These are phyloP conservation scores for Rhabdophis nuchalis DNA, from an alignment of 2,797 vertebrate species.

Conservation along the genomic window DNA sequence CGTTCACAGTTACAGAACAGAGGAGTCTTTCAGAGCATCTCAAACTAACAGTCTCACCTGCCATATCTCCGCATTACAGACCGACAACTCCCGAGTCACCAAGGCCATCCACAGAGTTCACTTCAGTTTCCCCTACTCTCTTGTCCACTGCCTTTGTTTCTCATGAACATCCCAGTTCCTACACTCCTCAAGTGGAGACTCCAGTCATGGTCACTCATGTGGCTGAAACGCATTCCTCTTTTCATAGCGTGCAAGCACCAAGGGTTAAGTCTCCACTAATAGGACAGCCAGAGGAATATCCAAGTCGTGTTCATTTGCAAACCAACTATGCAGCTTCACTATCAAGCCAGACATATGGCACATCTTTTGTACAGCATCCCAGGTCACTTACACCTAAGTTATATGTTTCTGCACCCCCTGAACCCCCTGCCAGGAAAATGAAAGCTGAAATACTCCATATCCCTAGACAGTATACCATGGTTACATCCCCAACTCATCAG, in stretches of 20 bases:
- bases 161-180: conserved; percentile 56
- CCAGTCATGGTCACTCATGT: conserved; percentile 62
- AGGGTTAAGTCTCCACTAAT: conserved; percentile 34
- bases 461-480: neutral
- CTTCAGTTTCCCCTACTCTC: rapidly evolving
- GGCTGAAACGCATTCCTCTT: conserved; percentile 44
- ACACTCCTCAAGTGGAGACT: conserved; percentile 59
- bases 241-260: conserved; percentile 49
- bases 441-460: neutral
- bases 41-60: neutral
- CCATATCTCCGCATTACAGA: conserved; percentile 18
- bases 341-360: neutral
- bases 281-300: neutral
- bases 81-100: conserved; percentile 9
- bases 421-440: neutral
- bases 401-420: neutral
- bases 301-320: neutral
- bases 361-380: neutral
- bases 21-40: conserved; percentile 64
- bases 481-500: conserved; percentile 14
- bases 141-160: conserved; percentile 31
- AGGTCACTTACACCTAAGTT: rapidly evolving
- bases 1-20: conserved; percentile 60
- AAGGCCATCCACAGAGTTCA: conserved; percentile 16
- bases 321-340: neutral